phyloP scores from a whole-genome alignment of 2,888 invertebrate species.

The Drosophila melanosoma region DNA sequence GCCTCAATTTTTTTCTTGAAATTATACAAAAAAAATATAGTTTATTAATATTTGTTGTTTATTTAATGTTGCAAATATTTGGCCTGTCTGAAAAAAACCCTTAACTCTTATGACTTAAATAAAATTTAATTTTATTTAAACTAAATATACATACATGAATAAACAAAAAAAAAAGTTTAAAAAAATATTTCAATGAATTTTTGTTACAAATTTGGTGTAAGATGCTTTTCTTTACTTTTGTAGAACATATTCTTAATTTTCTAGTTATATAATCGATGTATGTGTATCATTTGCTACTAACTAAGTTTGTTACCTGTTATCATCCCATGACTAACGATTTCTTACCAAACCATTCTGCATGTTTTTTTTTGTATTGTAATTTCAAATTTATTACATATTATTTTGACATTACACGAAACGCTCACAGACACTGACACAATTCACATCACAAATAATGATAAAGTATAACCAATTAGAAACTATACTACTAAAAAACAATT shows the following conservation, averaged over 20 bases:
- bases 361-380: not conserved
- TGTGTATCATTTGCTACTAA: not conserved
- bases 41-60: constrained; percentile 30
- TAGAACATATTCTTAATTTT: constrained; percentile 1
- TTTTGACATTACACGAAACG: constrained; percentile 11
- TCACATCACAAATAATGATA: not conserved
- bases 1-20: constrained; percentile 20
- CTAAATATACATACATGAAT: constrained; percentile 54
- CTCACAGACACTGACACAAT: constrained; percentile 27
- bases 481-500: not conserved
- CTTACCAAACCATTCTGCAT: not conserved
- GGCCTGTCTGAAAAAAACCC: constrained; percentile 44
- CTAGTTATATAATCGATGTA: not conserved
- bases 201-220: constrained; percentile 46
- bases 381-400: not conserved
- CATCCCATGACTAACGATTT: not conserved
- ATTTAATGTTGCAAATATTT: constrained; percentile 37
- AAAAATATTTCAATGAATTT: constrained; percentile 38
- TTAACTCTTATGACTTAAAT: constrained; percentile 69
- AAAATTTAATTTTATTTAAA: constrained; percentile 74
- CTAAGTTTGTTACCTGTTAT: not conserved
- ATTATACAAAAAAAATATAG: not conserved
- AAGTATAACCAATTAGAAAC: not conserved
- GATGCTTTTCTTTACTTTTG: constrained; percentile 17
- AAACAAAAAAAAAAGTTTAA: constrained; percentile 61